A percentile compares a stretch with the other conserved stretches of the same genome.
Evolutionary conservation across 2,888 invertebrate genomes (phyloP).

Genomic region (Hirtodrosophila duncani): DNA sequence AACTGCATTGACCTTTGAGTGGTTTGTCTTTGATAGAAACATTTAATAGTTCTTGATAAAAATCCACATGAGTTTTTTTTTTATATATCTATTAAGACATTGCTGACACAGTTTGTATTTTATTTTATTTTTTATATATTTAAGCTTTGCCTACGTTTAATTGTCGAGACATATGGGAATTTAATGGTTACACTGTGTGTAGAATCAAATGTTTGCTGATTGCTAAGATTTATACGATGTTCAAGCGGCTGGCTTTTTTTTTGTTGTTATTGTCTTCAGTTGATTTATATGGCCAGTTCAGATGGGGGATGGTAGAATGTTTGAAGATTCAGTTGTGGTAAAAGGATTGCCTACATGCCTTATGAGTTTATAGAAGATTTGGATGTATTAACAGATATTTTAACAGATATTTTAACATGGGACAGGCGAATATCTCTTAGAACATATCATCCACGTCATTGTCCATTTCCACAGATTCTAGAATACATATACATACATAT

Average conservation of each 20-base stretch:
- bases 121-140: not conserved
- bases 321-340: no score
- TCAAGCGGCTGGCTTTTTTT: not conserved
- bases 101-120: constrained; percentile 41
- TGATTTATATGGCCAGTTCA: not conserved
- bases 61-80: constrained; percentile 9
- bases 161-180: constrained; percentile 21
- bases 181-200: constrained; percentile 12
- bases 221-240: constrained; percentile 9
- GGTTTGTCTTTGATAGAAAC: constrained; percentile 6
- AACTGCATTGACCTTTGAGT: constrained; percentile 33
- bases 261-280: not conserved
- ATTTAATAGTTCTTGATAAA: constrained; percentile 29
- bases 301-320: no score
- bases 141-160: constrained; percentile 17
- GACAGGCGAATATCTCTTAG: no score
- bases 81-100: constrained; percentile 13
- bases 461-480: no score
- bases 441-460: no score
- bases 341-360: no score
- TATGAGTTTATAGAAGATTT: no score
- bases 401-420: no score
- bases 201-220: not conserved
- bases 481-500: no score
- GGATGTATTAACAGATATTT: no score